phyloP scores from a whole-genome alignment of 2,888 invertebrate genomes.

The Dichetophora obliterata region DNA sequence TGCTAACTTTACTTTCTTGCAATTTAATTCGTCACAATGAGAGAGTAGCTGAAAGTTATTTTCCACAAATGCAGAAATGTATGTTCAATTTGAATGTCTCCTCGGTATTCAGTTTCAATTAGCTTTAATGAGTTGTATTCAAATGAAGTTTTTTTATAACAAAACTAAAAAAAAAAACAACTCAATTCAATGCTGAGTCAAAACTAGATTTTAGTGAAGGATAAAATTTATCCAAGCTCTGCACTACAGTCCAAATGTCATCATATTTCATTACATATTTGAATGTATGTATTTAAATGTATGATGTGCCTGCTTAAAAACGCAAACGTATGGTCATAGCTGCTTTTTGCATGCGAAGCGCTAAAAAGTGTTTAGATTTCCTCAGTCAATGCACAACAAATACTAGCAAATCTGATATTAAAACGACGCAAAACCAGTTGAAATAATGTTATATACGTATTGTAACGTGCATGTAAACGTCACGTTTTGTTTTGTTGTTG shows the following conservation, averaged over 20 bases:
- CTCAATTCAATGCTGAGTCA: too few species aligned
- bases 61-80: too few species aligned
- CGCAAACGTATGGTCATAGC: background rate
- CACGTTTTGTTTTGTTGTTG: slow-evolving; percentile 15
- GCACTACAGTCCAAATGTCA: too few species aligned
- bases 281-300: background rate
- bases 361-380: slow-evolving; percentile 46
- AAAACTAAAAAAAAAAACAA: too few species aligned
- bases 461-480: slow-evolving; percentile 20
- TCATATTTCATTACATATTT: background rate
- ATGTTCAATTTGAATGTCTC: background rate
- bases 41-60: background rate
- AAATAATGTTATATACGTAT: background rate
- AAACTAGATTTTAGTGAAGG: too few species aligned
- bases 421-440: background rate
- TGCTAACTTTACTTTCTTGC: too few species aligned
- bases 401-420: background rate
- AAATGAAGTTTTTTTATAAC: background rate
- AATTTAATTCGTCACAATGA: background rate
- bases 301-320: background rate
- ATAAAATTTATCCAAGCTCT: too few species aligned
- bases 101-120: background rate
- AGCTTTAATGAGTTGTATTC: background rate
- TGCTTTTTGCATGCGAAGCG: slow-evolving; percentile 3
- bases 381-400: slow-evolving; percentile 49